Evolutionary conservation across 2,113 vertebrate genomes (phyloP), one percentile per base, ranked within the genome.

Genomic region (Rhea pennata): DNA sequence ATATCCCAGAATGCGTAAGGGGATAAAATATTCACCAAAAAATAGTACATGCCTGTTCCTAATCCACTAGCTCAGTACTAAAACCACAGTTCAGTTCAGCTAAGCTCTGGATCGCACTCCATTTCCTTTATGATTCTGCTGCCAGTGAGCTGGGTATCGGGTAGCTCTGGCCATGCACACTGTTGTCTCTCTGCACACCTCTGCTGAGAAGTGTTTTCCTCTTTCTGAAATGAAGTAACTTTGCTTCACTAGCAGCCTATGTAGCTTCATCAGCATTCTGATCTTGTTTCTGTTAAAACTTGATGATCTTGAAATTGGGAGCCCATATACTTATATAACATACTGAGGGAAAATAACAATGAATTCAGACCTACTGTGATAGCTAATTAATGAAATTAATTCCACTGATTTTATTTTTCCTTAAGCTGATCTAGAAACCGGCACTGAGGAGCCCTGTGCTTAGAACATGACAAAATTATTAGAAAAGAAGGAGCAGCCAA

Each of bases 351-450:
- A 91, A 91, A 81, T 27, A 66, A 51, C 48, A 54, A 33, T 27
- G 19, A 90, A 66, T 74, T 79, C 72, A 88, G 87, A 72, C 40
- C 29, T 61, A 16, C 26, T 36, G 20, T 46, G 90, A 74, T n/a
- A 86, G 46, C 62, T 86, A 58, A 88, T 66, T 40, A 48, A 83
- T 50, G 9, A 54, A 76, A 92, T 84, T 31, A 88, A 54, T 9
- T 22, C 59, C 59, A 56, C 29, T 62, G 58, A 67, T 78, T 61
- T 46, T 48, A 27, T 56, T 91, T 77, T 56, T 70, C 50, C 33
- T 71, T 91, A 75, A 87, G 72, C 27, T 67, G 67, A 90, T 59
- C 29, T 65, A 84, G 74, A 75, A 70, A 24, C 26, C 72, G 61
- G 61, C 31, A 67, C 14, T 31, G 46, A 42, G 39, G 53, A 90